Evolutionary conservation across 2,797 vertebrate species (phyloP), one percentile per base, ranked within the genome.

Genomic region (Ctenochaetus hawaiiensis): DNA sequence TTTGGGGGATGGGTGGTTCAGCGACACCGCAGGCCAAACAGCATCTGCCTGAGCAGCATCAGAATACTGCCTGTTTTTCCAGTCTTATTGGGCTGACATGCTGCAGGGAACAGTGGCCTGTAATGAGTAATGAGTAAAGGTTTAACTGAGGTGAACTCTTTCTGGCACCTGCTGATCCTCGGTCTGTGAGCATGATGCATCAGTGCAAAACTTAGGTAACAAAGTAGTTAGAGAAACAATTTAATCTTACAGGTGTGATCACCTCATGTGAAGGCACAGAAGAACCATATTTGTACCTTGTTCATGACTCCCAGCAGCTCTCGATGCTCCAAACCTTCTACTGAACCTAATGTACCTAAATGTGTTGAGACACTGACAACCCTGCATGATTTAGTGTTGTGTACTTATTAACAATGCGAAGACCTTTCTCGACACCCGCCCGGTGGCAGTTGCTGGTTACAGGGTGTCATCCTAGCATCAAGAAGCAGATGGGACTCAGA

Each of bases 401-500:
- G 41, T 64, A 22, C 62, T 67, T 76, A 43, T 53, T 68, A 73
- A 82, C 23, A 80, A 78, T 69, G 73, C n/a, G 17, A 26, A 81
- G 34, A 78, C 75, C 56, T 72, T 86, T 64, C 44, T 52, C 63
- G 60, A 10, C 59, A 77, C 48, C 12, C 45, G 78, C 17, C 71
- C 73, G 66, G 51, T 59, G 63, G 78, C 80, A 60, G 77, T 60
- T 75, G 67, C 41, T 72, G 64, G 72, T 77, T 72, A 26, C 26
- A 60, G 49, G 48, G 43, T 75, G 75, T 53, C 72, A 67, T 79
- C 54, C 10, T n/a, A 70, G 41, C 74, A 79, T 53, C 81, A 84
- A 75, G 80, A 80, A 81, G 68, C 89, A 90, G 89, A 90, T 91
- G 86, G 85, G 77, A 81, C 79, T 85, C 66, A 61, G 87, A 85